Evolutionary conservation across 23 tunicate species (phyloP), one percentile per base, ranked within the genome.

Genomic region (Trididemnum miniatum): DNA sequence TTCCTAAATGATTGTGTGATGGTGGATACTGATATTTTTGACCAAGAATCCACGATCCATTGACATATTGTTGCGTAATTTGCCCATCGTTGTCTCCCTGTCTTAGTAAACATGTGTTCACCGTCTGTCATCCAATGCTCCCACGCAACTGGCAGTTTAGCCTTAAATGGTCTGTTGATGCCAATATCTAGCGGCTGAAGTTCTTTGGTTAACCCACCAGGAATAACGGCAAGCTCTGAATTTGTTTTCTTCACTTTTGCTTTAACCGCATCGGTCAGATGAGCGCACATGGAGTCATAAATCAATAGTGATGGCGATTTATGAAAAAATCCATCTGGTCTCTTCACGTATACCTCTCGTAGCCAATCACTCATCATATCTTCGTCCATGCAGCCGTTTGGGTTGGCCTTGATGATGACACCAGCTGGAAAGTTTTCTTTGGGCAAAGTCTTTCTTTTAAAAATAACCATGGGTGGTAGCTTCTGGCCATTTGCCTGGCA

Each of bases 121-220:
- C 76, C 85, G 79, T 83, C 87, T 54, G 80, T 71, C 79, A 83
- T 83, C 71, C 87, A 71, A 71, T 83, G 79, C 87, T 83, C 87
- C 87, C 80, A 71, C 71, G 80, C 79, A 71, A 71, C 87, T 71
- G 80, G 87, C 71, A 83, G 32, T 59, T 83, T 72, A 71, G 80
- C 71, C 87, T 83, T 83, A 72, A 72, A 83, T 72, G 80, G 71
- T 71, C 80, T 57, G 80, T 83, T 83, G 87, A 83, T 72, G 59
- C 80, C 79, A 83, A 83, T 83, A 71, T 83, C 87, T 71, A 83
- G 87, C 79, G 87, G 87, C 80, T 83, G 87, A 83, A 72, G 87
- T 71, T 71, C 79, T 72, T 83, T 83, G 79, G 87, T 83, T 83
- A 72, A 71, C 80, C 80, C 87, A 72, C 80, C 87, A 35, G 87